These are phyloP conservation scores for Microctenopoma stevenorrisi DNA, from an alignment of 2,797 vertebrate species.

Conservation along the genomic window DNA sequence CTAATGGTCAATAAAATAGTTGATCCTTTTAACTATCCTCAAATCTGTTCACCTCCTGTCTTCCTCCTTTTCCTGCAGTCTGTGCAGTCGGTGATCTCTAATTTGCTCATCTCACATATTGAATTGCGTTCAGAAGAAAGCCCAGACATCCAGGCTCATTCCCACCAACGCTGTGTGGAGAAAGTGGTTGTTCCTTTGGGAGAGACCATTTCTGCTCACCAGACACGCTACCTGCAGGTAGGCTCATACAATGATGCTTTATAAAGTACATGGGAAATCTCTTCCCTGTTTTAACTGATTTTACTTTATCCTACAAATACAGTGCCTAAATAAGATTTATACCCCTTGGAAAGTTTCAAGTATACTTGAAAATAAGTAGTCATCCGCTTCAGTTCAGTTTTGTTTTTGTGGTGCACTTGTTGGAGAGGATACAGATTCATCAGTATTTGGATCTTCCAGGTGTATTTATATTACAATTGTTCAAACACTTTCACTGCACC, in stretches of 20 bases:
- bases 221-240: slow-evolving; percentile 89
- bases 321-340: too few relatives aligned
- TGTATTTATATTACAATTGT: too few relatives aligned
- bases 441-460: too few relatives aligned
- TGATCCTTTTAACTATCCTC: background rate
- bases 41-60: background rate
- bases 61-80: slow-evolving; percentile 77
- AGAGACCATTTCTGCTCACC: slow-evolving; percentile 83
- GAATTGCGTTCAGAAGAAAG: slow-evolving; percentile 95
- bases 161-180: slow-evolving; percentile 90
- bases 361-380: too few relatives aligned
- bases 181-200: slow-evolving; percentile 93
- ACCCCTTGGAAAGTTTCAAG: too few relatives aligned
- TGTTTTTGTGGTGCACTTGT: too few relatives aligned
- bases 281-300: background rate
- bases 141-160: slow-evolving; percentile 91
- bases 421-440: too few relatives aligned
- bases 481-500: too few relatives aligned
- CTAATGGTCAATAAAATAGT: background rate
- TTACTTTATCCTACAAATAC: background rate
- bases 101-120: slow-evolving; percentile 93
- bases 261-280: background rate
- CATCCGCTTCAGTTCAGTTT: too few relatives aligned
- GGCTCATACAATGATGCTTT: slow-evolving; percentile 29
- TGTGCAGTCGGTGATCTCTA: slow-evolving; percentile 95